Evolutionary conservation across 1,140 invertebrate species (phyloP).

Genomic region (Dinoponera quadriceps): DNA sequence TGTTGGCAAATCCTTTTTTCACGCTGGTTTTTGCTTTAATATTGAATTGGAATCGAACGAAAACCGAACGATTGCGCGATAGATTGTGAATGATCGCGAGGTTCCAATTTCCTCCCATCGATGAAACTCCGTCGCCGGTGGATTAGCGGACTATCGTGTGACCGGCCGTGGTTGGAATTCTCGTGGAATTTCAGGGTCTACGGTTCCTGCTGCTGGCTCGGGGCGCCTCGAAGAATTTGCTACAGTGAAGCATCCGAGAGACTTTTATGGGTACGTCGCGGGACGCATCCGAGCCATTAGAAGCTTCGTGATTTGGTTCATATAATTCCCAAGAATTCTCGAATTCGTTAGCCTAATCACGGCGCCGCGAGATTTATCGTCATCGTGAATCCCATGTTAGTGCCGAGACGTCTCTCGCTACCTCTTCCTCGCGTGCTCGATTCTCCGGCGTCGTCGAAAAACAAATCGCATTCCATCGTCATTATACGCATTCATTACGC

Average conservation of each 20-base stretch:
- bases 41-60: neutral
- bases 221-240: constrained; percentile 74
- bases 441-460: neutral
- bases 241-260: constrained; percentile 60
- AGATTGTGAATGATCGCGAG: neutral
- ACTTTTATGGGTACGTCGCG: constrained; percentile 67
- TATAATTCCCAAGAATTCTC: constrained; percentile 41
- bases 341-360: constrained; percentile 40
- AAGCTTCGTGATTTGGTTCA: constrained; percentile 40
- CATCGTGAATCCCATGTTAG: constrained; percentile 2
- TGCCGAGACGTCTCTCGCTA: neutral
- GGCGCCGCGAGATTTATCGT: neutral
- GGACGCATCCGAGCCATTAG: constrained; percentile 51
- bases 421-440: neutral
- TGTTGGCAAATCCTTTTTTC: no score
- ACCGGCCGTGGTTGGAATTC: constrained; percentile 68
- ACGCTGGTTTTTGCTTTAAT: no score
- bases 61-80: neutral
- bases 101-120: constrained; percentile 75
- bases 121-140: constrained; percentile 62
- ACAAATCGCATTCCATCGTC: neutral
- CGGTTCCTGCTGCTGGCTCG: constrained; percentile 55
- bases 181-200: constrained; percentile 69
- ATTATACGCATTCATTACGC: neutral
- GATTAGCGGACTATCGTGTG: constrained; percentile 74